A percentile compares a stretch with the other conserved stretches of the same genome.
phyloP scores from a whole-genome alignment of 2,113 vertebrate species.

The Hippopotamus amphibius region DNA sequence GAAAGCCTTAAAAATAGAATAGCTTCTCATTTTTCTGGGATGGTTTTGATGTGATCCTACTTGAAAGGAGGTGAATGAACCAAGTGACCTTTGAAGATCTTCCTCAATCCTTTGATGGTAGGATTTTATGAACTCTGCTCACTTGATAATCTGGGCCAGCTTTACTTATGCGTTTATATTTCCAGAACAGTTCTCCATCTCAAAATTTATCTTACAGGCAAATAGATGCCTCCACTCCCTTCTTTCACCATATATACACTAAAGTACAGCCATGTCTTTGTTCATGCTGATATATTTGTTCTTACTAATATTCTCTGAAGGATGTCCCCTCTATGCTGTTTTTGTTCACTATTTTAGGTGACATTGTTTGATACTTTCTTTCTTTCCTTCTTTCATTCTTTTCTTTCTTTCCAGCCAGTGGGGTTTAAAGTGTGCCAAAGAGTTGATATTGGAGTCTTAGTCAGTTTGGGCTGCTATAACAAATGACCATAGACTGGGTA shows the following conservation, averaged over 20 bases:
- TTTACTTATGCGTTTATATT: conserved; percentile 67
- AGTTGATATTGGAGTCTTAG: background rate
- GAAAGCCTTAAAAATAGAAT: conserved; percentile 73
- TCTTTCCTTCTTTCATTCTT: background rate
- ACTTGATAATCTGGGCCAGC: conserved; percentile 72
- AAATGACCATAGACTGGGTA: background rate
- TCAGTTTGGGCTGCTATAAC: background rate
- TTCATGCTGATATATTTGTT: background rate
- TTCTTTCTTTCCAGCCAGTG: background rate
- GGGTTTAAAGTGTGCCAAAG: background rate
- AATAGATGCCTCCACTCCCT: background rate
- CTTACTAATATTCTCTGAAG: background rate
- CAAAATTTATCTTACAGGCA: conserved; percentile 33
- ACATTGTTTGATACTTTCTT: background rate
- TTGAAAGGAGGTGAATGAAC: conserved; percentile 79
- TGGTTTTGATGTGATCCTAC: conserved; percentile 80
- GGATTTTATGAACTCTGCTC: conserved; percentile 76
- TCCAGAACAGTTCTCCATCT: conserved; percentile 51
- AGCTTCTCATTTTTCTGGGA: conserved; percentile 65
- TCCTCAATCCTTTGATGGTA: conserved; percentile 79
- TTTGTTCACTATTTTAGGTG: background rate
- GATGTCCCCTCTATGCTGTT: background rate
- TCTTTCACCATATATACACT: background rate
- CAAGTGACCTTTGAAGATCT: conserved; percentile 77
- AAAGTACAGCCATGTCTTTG: background rate